Evolutionary conservation across 2,888 invertebrate genomes (phyloP).

Genomic region (Agriotes lineatus): DNA sequence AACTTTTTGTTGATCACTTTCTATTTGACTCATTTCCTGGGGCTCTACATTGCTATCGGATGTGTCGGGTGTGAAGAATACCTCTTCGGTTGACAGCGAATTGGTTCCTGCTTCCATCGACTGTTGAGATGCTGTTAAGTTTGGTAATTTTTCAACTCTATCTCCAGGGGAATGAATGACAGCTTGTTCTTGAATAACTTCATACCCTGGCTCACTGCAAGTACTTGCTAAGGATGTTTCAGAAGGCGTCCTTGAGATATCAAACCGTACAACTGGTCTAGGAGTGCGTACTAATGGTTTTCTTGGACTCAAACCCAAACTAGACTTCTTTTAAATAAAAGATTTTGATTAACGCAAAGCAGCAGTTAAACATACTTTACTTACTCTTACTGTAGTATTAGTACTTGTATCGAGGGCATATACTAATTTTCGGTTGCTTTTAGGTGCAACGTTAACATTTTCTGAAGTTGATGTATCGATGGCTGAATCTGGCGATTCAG

Average conservation of each 20-base stretch:
- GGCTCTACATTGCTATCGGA: constrained; percentile 41
- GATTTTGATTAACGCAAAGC: no score
- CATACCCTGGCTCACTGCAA: neutral
- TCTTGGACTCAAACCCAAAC: constrained; percentile 51
- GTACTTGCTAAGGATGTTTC: constrained; percentile 34
- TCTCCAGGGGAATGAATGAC: constrained; percentile 19
- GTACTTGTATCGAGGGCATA: no score
- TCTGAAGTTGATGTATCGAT: constrained; percentile 40
- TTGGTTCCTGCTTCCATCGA: constrained; percentile 1
- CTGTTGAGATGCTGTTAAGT: neutral
- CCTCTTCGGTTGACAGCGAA: constrained; percentile 45
- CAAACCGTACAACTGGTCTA: constrained; percentile 47
- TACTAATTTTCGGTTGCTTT: no score
- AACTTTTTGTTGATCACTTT: constrained; percentile 3
- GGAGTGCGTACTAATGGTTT: constrained; percentile 51
- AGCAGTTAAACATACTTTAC: no score
- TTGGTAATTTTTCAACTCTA: neutral
- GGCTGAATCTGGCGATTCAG: constrained; percentile 4
- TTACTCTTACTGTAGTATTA: no score
- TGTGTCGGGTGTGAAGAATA: constrained; percentile 54
- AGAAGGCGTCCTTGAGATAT: constrained; percentile 33
- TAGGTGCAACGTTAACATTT: no score
- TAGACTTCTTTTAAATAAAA: constrained; percentile 42
- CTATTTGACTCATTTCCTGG: constrained; percentile 12
- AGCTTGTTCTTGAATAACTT: constrained; percentile 27